A percentile compares a stretch with the other conserved stretches of the same genome.
Conservation (phyloP, 2,113 vertebrate species). For the Entelurus aequoreus region DNA sequence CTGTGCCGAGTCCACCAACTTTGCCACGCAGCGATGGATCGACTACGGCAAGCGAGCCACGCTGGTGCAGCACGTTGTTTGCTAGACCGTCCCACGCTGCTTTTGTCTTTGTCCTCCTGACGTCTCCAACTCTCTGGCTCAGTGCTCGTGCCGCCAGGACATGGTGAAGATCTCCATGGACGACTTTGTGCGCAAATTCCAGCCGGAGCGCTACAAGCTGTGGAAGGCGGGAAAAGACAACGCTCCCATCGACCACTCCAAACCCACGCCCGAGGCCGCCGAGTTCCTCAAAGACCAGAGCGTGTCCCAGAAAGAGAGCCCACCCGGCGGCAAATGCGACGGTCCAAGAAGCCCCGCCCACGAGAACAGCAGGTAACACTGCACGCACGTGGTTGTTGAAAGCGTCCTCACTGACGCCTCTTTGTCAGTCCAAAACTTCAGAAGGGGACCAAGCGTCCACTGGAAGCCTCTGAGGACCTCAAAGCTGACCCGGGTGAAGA, state of each 20-base stretch:
- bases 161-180: constrained; percentile 99
- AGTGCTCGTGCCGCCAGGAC: constrained; percentile 97
- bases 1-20: constrained; percentile 95
- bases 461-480: constrained; percentile 21
- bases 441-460: constrained; percentile 33
- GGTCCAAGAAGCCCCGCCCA: constrained; percentile 2
- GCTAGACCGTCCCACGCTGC: not conserved
- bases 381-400: not conserved
- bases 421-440: constrained; percentile 28
- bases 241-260: constrained; percentile 83
- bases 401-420: constrained; percentile 1
- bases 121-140: not conserved
- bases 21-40: constrained; percentile 93
- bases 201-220: constrained; percentile 91
- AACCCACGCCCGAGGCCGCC: constrained; percentile 82
- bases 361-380: constrained; percentile 35
- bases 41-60: constrained; percentile 94
- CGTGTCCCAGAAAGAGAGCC: constrained; percentile 8
- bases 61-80: constrained; percentile 67
- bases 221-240: constrained; percentile 93
- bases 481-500: constrained; percentile 19
- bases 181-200: constrained; percentile 91
- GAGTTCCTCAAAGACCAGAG: constrained; percentile 72
- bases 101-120: too few relatives aligned
- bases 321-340: constrained; percentile 6